Evolutionary conservation across 2,797 vertebrate species (phyloP), one percentile per base, ranked within the genome.

Genomic region (Schizopygopsis pylzovi): DNA sequence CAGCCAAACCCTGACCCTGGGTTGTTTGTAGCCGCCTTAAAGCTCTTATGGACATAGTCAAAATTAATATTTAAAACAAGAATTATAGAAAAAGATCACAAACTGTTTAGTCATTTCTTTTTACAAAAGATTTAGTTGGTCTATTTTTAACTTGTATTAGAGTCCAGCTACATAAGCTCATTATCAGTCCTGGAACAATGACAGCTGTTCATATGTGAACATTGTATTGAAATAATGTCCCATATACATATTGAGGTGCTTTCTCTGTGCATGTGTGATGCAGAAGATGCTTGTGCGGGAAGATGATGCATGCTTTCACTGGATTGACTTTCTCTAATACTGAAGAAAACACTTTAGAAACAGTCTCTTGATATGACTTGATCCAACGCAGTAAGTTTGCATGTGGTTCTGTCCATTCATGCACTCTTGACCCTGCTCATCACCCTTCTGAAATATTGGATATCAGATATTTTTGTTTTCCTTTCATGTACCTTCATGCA

Each of bases 151-250:
- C 45, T 63, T 70, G 52, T 54, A 56, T 52, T 22, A 65, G 43
- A 75, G 8, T 82, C 49, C 22, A 59, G 45, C 52, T 85, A 73
- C 81, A 81, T 81, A 59, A 81, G 43, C 83, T 61, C 82, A 81
- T 84, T 79, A 28, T 67, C 39, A 56, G 77, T 75, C 47, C 20
- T 15, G 61, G 43, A 61, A 78, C 73, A 83, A 72, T 88, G 76
- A 84, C 22, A 49, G 72, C 85, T 90, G 54, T 87, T 82, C 59
- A 76, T 87, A 63, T 81, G 59, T 86, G 86, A 84, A 87, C 84
- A 87, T 78, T 73, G 20, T 83, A 52, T 65, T 28, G 9, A 77
- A 68, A 28, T 41, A 37, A 67, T 54, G 11, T 39, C 6, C 37
- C 11, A 54, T 25, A 77, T 67, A 25, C 56, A 76, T 33, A 65